These are phyloP conservation scores for Osmerus mordax DNA, from an alignment of 2,113 vertebrate genomes.

Conservation along the genomic window DNA sequence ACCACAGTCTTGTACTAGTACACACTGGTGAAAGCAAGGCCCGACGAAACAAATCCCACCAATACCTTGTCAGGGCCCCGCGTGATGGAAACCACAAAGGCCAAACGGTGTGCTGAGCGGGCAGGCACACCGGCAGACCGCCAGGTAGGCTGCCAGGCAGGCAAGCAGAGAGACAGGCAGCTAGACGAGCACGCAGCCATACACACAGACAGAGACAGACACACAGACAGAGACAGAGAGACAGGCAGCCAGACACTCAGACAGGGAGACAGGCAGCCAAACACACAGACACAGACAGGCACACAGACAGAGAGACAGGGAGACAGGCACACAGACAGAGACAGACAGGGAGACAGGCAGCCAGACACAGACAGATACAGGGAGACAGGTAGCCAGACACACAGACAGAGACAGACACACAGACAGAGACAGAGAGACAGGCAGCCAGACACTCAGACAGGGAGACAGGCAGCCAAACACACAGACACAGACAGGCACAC, in stretches of 20 bases:
- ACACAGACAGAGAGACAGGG: neutral
- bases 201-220: neutral
- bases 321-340: neutral
- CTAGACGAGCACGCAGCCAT: neutral
- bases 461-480: neutral
- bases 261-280: neutral
- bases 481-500: neutral
- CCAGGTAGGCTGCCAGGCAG: neutral
- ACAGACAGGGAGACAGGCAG: neutral
- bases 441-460: neutral
- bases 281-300: neutral
- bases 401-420: too few species aligned
- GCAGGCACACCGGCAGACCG: neutral
- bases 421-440: neutral
- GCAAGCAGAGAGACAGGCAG: neutral
- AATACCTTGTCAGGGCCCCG: slow-evolving; percentile 19
- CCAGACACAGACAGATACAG: too few species aligned
- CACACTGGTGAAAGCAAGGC: slow-evolving; percentile 43
- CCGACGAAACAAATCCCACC: slow-evolving; percentile 32
- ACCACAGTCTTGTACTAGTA: slow-evolving; percentile 8
- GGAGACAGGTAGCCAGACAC: neutral
- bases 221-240: neutral
- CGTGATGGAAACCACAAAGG: slow-evolving; percentile 54
- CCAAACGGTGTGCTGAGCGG: slow-evolving; percentile 18
- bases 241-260: neutral